A percentile compares a stretch with the other conserved stretches of the same genome.
phyloP scores from a whole-genome alignment of 2,797 vertebrate genomes.

The Uromys caudimaculatus region DNA sequence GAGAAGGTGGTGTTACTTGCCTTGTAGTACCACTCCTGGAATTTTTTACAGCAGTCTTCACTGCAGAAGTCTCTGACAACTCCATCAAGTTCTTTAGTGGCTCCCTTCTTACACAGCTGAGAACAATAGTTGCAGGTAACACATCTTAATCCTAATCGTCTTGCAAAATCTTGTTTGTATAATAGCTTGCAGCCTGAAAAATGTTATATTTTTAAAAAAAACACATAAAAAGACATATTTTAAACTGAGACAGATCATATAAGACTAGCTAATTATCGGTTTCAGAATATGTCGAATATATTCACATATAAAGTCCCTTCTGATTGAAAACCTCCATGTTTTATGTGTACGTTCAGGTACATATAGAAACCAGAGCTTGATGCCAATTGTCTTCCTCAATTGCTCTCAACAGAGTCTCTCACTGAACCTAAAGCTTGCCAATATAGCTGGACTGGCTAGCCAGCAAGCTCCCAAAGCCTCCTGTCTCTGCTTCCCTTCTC shows the following conservation, averaged over 20 bases:
- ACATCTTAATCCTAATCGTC: conserved; percentile 96
- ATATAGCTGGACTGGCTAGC: background rate
- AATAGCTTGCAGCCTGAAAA: conserved; percentile 97
- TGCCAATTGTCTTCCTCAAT: background rate
- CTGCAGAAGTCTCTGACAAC: conserved; percentile 97
- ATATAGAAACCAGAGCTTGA: background rate
- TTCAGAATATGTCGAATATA: background rate
- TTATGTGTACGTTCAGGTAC: background rate
- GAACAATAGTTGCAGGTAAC: conserved; percentile 99
- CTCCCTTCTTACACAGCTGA: conserved; percentile 96
- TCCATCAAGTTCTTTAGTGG: conserved; percentile 94
- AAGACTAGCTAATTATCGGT: background rate
- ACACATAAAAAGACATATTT: background rate
- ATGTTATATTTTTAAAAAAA: conserved; percentile 72
- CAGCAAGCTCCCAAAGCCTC: background rate
- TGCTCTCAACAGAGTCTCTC: background rate
- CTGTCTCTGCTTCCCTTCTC: background rate
- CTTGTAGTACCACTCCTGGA: conserved; percentile 99
- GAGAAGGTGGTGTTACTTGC: conserved; percentile 87
- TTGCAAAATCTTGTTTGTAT: conserved; percentile 98
- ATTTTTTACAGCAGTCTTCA: conserved; percentile 95
- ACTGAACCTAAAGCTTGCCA: background rate
- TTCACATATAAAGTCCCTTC: conserved; percentile 5
- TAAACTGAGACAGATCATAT: background rate
- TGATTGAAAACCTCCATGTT: conserved; percentile 1